These are phyloP conservation scores for Ceuthmochares aereus DNA, from an alignment of 2,113 vertebrate genomes.

Conservation along the genomic window DNA sequence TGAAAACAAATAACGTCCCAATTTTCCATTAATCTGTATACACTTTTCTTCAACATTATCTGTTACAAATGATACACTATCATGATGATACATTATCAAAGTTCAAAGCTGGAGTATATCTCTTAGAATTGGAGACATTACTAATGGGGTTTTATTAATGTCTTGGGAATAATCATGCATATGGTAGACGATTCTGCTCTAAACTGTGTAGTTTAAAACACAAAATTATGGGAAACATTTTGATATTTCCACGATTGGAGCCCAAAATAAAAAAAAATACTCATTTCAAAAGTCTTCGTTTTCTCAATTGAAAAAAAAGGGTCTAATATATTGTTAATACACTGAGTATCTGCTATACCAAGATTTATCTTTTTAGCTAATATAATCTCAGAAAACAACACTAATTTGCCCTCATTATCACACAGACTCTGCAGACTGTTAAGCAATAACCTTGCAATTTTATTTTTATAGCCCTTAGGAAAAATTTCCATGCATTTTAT, in stretches of 20 bases:
- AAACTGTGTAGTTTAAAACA: not conserved
- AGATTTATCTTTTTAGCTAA: not conserved
- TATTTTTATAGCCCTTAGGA: not conserved
- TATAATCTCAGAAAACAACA: not conserved
- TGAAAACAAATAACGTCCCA: not conserved
- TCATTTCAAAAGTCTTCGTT: not conserved
- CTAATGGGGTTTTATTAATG: not conserved
- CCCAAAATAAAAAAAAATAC: not conserved
- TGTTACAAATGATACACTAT: not conserved
- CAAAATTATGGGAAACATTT: not conserved
- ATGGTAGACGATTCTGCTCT: not conserved
- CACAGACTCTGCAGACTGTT: not conserved
- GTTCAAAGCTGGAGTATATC: not conserved
- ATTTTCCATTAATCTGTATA: not conserved
- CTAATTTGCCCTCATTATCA: not conserved
- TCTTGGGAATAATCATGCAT: not conserved
- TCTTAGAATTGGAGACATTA: not conserved
- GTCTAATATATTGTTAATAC: not conserved
- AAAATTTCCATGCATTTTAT: not conserved
- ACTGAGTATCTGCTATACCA: not conserved
- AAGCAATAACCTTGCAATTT: not conserved
- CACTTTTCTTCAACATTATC: not conserved
- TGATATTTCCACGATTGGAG: not conserved
- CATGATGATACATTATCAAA: not conserved
- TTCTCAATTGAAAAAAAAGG: not conserved